Evolutionary conservation across 2,113 vertebrate species (phyloP).

Genomic region (Onychostoma macrolepis): DNA sequence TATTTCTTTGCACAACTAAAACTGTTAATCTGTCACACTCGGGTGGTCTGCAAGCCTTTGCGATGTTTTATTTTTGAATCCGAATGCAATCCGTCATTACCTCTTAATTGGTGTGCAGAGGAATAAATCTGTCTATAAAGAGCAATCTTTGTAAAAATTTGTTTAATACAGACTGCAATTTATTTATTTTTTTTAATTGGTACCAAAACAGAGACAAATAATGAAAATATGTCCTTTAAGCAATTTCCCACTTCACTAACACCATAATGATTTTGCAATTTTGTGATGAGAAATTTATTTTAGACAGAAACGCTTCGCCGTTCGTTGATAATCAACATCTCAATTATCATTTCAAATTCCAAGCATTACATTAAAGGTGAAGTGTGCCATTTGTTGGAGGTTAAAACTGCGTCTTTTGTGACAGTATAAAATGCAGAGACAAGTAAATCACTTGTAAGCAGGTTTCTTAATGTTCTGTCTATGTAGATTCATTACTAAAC

Average conservation of each 20-base stretch:
- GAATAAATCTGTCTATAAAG: not conserved
- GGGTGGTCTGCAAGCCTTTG: not conserved
- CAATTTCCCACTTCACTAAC: constrained; percentile 17
- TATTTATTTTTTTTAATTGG: not conserved
- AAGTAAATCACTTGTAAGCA: not conserved
- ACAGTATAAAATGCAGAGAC: not conserved
- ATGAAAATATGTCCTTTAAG: not conserved
- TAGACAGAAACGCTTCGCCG: not conserved
- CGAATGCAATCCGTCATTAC: not conserved
- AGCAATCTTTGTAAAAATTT: not conserved
- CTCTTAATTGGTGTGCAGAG: not conserved
- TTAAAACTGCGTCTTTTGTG: not conserved
- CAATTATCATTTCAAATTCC: not conserved
- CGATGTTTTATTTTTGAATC: not conserved
- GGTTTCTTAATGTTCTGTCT: too few species aligned
- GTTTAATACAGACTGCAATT: not conserved
- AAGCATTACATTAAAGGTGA: not conserved
- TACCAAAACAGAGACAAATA: not conserved
- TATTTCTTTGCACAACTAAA: not conserved
- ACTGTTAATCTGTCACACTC: not conserved
- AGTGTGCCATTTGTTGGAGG: not conserved
- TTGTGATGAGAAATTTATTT: not conserved
- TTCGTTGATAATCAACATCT: not conserved
- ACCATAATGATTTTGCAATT: not conserved
- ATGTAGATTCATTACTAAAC: too few species aligned